Conservation (phyloP, 53 echinoderm and acorn worm genomes). For the Patiria pectinifera region DNA sequence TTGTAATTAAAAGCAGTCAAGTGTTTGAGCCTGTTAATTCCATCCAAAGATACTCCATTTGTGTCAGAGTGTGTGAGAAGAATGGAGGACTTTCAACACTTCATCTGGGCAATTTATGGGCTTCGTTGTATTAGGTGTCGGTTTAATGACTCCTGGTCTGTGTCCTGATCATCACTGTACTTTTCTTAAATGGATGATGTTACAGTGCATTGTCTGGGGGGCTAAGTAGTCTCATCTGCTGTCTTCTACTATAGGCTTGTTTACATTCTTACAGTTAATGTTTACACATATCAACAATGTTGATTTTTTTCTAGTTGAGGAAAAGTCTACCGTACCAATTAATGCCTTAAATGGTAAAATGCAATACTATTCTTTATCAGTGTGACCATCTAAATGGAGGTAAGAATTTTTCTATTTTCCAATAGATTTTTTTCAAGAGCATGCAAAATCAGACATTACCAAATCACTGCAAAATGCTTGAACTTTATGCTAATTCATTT, state of each 20-base stretch:
- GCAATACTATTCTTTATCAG: too few relatives aligned
- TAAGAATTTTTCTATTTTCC: too few relatives aligned
- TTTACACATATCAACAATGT: too few relatives aligned
- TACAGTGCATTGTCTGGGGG: conserved; percentile 8
- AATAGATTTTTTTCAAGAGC: too few relatives aligned
- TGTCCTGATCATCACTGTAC: background rate
- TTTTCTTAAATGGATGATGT: background rate
- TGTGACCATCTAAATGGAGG: too few relatives aligned
- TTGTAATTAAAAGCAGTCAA: conserved; percentile 17
- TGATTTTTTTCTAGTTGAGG: too few relatives aligned
- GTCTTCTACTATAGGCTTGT: background rate
- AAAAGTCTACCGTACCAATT: too few relatives aligned
- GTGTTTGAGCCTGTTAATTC: background rate
- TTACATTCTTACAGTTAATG: too few relatives aligned
- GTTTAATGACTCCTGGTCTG: conserved; percentile 12
- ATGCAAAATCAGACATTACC: too few relatives aligned
- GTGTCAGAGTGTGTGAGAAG: background rate
- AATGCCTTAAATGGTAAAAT: too few relatives aligned
- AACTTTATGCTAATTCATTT: too few relatives aligned
- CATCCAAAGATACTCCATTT: background rate
- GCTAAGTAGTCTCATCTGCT: background rate
- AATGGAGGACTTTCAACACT: conserved; percentile 12
- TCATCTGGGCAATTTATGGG: background rate
- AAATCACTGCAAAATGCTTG: too few relatives aligned
- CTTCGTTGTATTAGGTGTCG: conserved; percentile 41